Evolutionary conservation across 2,888 invertebrate species (phyloP).

Genomic region (Ichneumoninae sp.): DNA sequence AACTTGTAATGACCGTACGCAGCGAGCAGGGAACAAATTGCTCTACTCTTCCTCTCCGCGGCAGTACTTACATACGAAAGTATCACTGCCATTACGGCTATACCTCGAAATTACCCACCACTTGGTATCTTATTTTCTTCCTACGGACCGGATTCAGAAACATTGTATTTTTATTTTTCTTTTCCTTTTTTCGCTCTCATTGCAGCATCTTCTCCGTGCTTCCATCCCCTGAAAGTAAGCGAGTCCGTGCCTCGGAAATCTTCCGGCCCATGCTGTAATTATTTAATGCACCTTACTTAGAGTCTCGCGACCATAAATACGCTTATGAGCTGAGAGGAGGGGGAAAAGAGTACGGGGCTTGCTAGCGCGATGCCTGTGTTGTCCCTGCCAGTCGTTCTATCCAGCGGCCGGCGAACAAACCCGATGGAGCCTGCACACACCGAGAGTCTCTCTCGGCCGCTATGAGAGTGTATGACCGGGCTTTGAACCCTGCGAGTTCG

Average conservation of each 20-base stretch:
- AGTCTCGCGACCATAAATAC: slow-evolving; percentile 21
- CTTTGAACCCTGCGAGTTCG: slow-evolving; percentile 77
- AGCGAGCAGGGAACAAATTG: slow-evolving; percentile 18
- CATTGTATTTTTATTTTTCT: neutral
- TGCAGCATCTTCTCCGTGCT: neutral
- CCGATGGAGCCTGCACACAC: slow-evolving; percentile 1
- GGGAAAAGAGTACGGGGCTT: slow-evolving; percentile 37
- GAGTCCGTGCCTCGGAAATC: slow-evolving; percentile 20
- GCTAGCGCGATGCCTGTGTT: too few relatives aligned
- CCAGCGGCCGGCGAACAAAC: neutral
- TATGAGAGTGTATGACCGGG: slow-evolving; percentile 77
- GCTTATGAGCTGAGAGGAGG: slow-evolving; percentile 21
- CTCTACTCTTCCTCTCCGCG: slow-evolving; percentile 37
- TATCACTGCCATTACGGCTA: slow-evolving; percentile 42
- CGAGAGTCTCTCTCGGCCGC: slow-evolving; percentile 22
- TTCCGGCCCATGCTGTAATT: slow-evolving; percentile 41
- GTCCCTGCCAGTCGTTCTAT: too few relatives aligned
- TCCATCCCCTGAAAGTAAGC: neutral
- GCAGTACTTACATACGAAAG: slow-evolving; percentile 17
- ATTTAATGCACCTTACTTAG: slow-evolving; percentile 38
- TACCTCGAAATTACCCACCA: slow-evolving; percentile 47
- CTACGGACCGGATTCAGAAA: slow-evolving; percentile 2
- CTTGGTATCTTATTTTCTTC: slow-evolving; percentile 38
- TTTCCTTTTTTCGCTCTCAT: neutral
- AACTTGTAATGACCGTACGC: neutral